Percentiles rank a stretch among this genome's conserved stretches.
Conservation (phyloP, 2,113 vertebrate genomes). For the Sporophila hypoxantha region DNA sequence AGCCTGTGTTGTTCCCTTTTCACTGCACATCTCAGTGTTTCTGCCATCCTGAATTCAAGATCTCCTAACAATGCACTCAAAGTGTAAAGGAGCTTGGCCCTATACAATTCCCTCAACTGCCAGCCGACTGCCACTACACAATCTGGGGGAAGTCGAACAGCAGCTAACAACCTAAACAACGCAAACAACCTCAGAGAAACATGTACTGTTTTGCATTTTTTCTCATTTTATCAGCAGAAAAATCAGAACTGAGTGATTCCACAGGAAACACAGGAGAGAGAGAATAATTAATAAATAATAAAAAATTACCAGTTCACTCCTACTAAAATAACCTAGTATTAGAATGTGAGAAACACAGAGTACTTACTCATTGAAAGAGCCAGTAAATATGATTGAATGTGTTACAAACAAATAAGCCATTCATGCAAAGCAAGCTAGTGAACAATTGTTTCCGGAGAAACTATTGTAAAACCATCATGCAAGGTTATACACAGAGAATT, state of each 20-base stretch:
- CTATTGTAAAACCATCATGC: background rate
- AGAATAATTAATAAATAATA: background rate
- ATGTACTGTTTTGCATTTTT: background rate
- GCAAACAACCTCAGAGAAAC: background rate
- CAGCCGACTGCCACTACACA: background rate
- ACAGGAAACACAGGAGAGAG: background rate
- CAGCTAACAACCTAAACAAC: background rate
- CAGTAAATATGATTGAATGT: background rate
- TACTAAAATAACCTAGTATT: background rate
- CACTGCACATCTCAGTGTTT: background rate
- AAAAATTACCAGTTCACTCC: background rate
- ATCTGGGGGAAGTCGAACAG: background rate
- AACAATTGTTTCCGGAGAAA: background rate
- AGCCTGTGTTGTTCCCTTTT: background rate
- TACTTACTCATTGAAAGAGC: background rate
- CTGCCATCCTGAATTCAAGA: background rate
- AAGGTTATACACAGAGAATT: background rate
- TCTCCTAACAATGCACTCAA: background rate
- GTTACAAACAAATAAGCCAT: background rate
- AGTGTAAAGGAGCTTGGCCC: no score
- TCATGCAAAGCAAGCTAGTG: background rate
- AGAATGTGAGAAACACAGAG: background rate
- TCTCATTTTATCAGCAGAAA: background rate
- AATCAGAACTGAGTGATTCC: background rate
- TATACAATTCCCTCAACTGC: background rate